Evolutionary conservation across 2,888 invertebrate species (phyloP).

Genomic region (Cactoblastis cactorum): DNA sequence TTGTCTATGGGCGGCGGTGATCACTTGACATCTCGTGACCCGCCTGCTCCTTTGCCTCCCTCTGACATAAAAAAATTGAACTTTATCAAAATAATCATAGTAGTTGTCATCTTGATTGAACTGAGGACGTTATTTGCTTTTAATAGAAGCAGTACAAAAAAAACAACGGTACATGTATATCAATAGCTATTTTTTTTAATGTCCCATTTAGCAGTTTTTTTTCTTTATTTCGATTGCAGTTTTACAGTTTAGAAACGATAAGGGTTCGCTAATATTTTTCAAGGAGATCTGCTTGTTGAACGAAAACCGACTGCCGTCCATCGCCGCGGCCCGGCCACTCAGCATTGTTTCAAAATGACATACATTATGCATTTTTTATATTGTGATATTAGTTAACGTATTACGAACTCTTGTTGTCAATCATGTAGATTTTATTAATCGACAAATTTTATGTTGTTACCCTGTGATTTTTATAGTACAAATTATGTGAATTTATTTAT

Average conservation of each 20-base stretch:
- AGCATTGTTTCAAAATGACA: slow-evolving; percentile 38
- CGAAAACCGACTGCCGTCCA: slow-evolving; percentile 26
- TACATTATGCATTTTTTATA: slow-evolving; percentile 20
- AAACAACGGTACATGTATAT: slow-evolving; percentile 2
- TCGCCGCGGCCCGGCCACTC: slow-evolving; percentile 31
- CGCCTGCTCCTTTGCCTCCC: no score
- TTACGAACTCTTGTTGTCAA: slow-evolving; percentile 30
- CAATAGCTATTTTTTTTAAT: slow-evolving; percentile 16
- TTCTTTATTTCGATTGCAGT: slow-evolving; percentile 62
- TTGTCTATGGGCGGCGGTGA: no score
- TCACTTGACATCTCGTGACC: no score
- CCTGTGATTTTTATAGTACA: slow-evolving; percentile 19
- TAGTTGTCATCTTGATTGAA: no score
- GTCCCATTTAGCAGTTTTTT: slow-evolving; percentile 33
- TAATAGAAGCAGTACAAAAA: no score
- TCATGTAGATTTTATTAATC: slow-evolving; percentile 29
- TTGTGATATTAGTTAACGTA: slow-evolving; percentile 31
- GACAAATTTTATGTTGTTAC: slow-evolving; percentile 26
- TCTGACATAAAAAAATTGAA: no score
- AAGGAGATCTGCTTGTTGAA: slow-evolving; percentile 47
- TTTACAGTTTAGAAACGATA: slow-evolving; percentile 72
- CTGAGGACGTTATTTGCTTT: no score
- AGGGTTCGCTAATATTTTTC: slow-evolving; percentile 70
- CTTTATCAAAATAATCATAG: no score
- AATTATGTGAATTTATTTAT: slow-evolving; percentile 21